These are phyloP conservation scores for Atherinomorus stipes DNA, from an alignment of 2,113 vertebrate species.

Conservation along the genomic window DNA sequence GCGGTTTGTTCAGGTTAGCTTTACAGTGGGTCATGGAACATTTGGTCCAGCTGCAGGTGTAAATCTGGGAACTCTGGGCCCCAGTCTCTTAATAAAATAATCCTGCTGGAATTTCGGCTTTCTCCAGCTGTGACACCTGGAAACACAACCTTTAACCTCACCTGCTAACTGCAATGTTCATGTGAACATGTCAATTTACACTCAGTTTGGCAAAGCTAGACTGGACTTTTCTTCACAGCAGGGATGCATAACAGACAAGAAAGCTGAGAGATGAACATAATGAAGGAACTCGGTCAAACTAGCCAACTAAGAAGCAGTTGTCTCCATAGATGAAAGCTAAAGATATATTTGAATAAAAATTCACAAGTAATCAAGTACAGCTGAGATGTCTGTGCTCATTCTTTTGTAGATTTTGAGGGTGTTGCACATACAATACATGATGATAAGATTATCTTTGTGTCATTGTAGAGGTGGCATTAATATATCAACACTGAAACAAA, in stretches of 20 bases:
- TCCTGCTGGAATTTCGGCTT: conserved; percentile 70
- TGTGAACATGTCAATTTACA: conserved; percentile 15
- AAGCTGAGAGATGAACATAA: neutral
- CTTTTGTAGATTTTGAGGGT: no score
- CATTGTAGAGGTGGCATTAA: no score
- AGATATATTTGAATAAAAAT: neutral
- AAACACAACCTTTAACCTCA: conserved; percentile 64
- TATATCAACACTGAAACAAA: no score
- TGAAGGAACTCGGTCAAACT: neutral
- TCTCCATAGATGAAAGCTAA: no score
- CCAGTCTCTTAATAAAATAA: conserved; percentile 71
- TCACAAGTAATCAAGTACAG: no score
- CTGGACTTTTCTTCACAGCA: conserved; percentile 16
- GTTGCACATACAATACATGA: no score
- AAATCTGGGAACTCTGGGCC: conserved; percentile 32
- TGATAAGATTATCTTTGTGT: no score
- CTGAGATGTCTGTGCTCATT: no score
- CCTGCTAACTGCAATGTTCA: conserved; percentile 41
- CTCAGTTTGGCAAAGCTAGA: conserved; percentile 11
- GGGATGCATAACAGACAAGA: neutral
- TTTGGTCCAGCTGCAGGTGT: conserved; percentile 55
- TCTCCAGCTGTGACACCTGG: conserved; percentile 73
- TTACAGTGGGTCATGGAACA: conserved; percentile 35
- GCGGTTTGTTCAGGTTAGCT: conserved; percentile 9
- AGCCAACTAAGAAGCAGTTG: no score